Evolutionary conservation across 2,888 invertebrate genomes (phyloP).

Genomic region (Brassicogethes aeneus): DNA sequence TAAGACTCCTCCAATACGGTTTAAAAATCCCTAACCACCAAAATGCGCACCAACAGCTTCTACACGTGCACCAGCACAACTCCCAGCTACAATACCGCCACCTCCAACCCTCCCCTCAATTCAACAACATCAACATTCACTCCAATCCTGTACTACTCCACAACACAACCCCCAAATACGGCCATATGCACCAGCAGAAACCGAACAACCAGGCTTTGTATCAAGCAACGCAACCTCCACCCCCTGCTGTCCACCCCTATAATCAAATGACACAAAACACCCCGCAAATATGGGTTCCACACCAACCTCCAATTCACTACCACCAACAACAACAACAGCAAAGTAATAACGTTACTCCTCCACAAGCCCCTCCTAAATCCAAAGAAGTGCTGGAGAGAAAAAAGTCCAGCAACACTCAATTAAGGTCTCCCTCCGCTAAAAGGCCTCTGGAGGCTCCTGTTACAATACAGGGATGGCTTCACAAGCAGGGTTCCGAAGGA

Average conservation of each 20-base stretch:
- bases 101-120: conserved; percentile 22
- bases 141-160: conserved; percentile 12
- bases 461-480: conserved; percentile 79
- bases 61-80: conserved; percentile 28
- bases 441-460: conserved; percentile 78
- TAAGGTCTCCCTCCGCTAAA: conserved; percentile 76
- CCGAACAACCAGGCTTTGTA: conserved; percentile 8
- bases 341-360: conserved; percentile 9
- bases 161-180: conserved; percentile 18
- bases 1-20: conserved; percentile 47
- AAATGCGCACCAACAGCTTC: conserved; percentile 41
- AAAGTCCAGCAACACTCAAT: conserved; percentile 36
- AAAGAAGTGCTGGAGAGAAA: conserved; percentile 27
- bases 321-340: conserved; percentile 31
- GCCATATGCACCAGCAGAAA: conserved; percentile 23
- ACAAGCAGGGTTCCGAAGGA: conserved; percentile 89
- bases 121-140: conserved; percentile 21
- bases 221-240: conserved; percentile 17
- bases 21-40: conserved; percentile 49
- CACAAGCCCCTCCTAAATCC: conserved; percentile 17
- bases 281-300: conserved; percentile 32
- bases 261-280: conserved; percentile 28
- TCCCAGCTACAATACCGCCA: conserved; percentile 24
- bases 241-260: conserved; percentile 24
- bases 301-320: conserved; percentile 32